A percentile compares a stretch with the other conserved stretches of the same genome.
These are phyloP conservation scores for Dendrolimus houi DNA, from an alignment of 2,888 invertebrate species.

Conservation along the genomic window DNA sequence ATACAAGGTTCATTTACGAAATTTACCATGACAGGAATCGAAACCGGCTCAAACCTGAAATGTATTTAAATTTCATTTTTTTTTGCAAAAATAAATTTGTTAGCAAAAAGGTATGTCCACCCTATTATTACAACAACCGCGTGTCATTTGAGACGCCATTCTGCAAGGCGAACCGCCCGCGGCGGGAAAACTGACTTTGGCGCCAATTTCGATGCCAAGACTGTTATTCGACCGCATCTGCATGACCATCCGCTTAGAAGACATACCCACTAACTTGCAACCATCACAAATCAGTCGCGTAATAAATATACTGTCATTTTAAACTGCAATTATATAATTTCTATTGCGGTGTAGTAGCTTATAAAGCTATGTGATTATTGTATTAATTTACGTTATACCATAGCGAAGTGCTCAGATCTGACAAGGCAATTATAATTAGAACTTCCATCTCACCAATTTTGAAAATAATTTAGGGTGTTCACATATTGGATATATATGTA, in stretches of 20 bases:
- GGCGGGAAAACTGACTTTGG: constrained; percentile 72
- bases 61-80: no score
- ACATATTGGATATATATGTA: no score
- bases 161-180: constrained; percentile 71
- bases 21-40: no score
- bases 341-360: constrained; percentile 48
- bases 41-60: no score
- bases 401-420: constrained; percentile 46
- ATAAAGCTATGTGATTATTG: constrained; percentile 32
- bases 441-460: no score
- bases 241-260: constrained; percentile 18
- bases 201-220: constrained; percentile 64
- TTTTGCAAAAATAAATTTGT: constrained; percentile 7
- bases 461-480: no score
- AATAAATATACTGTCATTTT: constrained; percentile 37
- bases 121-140: constrained; percentile 35
- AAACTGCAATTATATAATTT: constrained; percentile 67
- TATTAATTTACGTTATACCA: constrained; percentile 41
- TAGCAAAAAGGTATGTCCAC: constrained; percentile 36
- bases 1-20: no score
- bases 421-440: constrained; percentile 9
- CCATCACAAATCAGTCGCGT: constrained; percentile 33
- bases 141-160: constrained; percentile 71
- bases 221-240: constrained; percentile 39
- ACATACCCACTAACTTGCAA: constrained; percentile 12